Conservation (phyloP, 2,888 invertebrate species). For the Thyatira batis region DNA sequence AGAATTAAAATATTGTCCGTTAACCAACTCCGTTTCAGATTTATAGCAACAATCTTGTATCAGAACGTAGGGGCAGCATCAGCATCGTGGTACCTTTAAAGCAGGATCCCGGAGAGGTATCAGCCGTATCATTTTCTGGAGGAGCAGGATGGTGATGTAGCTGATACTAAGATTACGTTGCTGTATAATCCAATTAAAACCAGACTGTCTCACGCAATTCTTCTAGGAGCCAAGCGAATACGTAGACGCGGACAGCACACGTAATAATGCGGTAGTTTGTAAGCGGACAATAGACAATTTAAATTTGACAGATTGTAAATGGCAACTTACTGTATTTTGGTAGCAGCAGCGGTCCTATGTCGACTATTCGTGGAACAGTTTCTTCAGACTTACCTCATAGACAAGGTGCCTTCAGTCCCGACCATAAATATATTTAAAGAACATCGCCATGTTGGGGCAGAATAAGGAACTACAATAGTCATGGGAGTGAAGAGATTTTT, state of each 20-base stretch:
- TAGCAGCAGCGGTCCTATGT: not conserved
- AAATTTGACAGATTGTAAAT: not conserved
- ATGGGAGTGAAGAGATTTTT: too few species aligned
- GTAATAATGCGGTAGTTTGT: not conserved
- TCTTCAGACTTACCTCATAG: not conserved
- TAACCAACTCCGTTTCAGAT: not conserved
- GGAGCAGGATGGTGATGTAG: not conserved
- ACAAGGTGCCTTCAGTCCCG: not conserved
- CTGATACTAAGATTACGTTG: not conserved
- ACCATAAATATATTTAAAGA: too few species aligned
- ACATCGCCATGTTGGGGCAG: too few species aligned
- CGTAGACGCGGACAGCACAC: not conserved
- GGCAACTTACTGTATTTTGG: not conserved
- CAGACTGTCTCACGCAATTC: not conserved
- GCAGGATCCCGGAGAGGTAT: not conserved
- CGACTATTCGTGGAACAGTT: not conserved
- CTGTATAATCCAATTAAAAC: not conserved
- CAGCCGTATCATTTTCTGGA: not conserved
- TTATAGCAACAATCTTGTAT: not conserved
- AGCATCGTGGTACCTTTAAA: too few species aligned
- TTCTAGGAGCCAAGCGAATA: not conserved
- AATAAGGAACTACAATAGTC: too few species aligned
- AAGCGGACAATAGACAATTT: not conserved
- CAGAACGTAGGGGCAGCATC: not conserved
- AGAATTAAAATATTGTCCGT: not conserved